Percentiles rank a stretch among this genome's conserved stretches.
Conservation (phyloP, 1,140 invertebrate species). For the Zelostemma sp. region DNA sequence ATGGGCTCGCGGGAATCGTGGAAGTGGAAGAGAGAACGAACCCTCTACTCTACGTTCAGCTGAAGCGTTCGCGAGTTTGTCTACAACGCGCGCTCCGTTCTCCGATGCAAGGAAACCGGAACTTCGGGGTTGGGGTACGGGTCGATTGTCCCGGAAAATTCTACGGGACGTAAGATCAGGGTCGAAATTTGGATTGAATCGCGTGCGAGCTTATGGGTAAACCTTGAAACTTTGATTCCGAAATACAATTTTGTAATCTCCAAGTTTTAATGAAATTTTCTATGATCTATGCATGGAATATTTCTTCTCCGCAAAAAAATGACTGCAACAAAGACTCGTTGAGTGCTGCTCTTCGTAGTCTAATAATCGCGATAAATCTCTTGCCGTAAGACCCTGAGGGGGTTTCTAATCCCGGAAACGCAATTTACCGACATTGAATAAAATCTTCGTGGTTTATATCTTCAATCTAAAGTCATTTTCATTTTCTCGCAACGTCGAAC, state of each 20-base stretch:
- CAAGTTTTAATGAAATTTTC: too few species aligned
- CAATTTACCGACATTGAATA: conserved; percentile 1
- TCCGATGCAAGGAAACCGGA: conserved; percentile 13
- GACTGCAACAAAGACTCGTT: too few species aligned
- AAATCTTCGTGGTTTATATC: conserved; percentile 16
- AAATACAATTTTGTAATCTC: too few species aligned
- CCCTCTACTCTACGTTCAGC: conserved; percentile 55
- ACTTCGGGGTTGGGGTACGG: not conserved
- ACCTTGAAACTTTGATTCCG: too few species aligned
- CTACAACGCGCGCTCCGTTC: conserved; percentile 9
- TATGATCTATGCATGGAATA: too few species aligned
- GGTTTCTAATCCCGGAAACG: conserved; percentile 6
- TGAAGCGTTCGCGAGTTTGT: conserved; percentile 32
- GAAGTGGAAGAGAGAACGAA: conserved; percentile 65
- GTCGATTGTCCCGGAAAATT: conserved; percentile 11
- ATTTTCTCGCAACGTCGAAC: conserved; percentile 15
- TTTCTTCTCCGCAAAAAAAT: too few species aligned
- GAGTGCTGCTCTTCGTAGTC: too few species aligned
- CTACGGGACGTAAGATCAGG: too few species aligned
- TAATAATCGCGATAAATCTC: not conserved
- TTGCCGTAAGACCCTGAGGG: not conserved
- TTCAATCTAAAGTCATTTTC: conserved; percentile 17
- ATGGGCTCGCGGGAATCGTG: conserved; percentile 58
- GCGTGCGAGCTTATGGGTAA: too few species aligned
- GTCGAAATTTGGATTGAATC: too few species aligned